phyloP scores from a whole-genome alignment of 2,113 vertebrate species.

The Morone chrysops region DNA sequence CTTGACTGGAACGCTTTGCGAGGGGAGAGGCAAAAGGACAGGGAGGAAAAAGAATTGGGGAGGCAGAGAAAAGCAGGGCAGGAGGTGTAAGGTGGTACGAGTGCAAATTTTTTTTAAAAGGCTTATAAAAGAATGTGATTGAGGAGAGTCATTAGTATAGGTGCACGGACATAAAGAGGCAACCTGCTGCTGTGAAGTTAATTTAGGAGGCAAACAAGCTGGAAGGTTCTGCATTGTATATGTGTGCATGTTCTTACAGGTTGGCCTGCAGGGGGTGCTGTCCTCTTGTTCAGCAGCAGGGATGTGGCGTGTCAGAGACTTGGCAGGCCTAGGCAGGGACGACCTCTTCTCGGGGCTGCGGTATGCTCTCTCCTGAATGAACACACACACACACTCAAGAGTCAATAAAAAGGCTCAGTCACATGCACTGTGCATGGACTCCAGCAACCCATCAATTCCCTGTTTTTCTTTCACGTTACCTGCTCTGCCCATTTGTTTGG shows the following conservation, averaged over 20 bases:
- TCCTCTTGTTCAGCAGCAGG: slow-evolving; percentile 91
- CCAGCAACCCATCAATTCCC: background rate
- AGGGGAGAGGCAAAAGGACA: slow-evolving; percentile 11
- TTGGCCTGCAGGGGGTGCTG: slow-evolving; percentile 88
- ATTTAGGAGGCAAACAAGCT: background rate
- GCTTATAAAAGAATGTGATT: background rate
- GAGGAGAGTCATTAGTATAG: background rate
- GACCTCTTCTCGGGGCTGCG: slow-evolving; percentile 95
- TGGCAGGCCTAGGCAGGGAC: slow-evolving; percentile 92
- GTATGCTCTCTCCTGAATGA: slow-evolving; percentile 87
- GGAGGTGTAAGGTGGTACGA: background rate
- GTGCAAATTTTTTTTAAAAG: background rate
- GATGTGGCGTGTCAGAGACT: slow-evolving; percentile 91
- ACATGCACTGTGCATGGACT: background rate
- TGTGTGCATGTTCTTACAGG: slow-evolving; percentile 83
- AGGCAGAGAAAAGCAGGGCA: slow-evolving; percentile 22
- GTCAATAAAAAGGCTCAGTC: background rate
- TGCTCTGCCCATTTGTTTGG: slow-evolving; percentile 83
- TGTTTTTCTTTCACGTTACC: slow-evolving; percentile 82
- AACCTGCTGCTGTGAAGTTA: background rate
- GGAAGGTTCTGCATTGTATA: background rate
- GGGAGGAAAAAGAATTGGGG: background rate
- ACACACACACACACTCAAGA: slow-evolving; percentile 9
- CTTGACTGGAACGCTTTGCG: slow-evolving; percentile 79
- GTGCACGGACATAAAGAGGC: background rate